Evolutionary conservation across 2,888 invertebrate genomes (phyloP).

Genomic region (Euplexia lucipara): DNA sequence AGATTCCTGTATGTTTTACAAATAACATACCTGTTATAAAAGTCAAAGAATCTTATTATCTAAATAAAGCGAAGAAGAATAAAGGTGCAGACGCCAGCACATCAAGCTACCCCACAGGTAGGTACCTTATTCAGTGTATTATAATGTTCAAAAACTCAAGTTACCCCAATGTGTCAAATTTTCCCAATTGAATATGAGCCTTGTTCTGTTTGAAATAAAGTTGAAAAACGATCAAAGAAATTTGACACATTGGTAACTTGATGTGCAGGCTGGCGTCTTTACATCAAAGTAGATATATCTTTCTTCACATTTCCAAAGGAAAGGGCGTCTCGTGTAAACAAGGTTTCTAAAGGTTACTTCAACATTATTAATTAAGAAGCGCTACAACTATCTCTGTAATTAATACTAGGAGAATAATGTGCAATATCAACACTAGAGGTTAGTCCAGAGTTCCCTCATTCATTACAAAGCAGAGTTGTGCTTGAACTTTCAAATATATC

Average conservation of each 20-base stretch:
- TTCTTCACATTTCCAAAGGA: not conserved
- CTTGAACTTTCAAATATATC: slow-evolving; percentile 56
- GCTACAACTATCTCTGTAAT: slow-evolving; percentile 14
- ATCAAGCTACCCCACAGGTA: too few species aligned
- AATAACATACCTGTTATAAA: not conserved
- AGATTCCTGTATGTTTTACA: not conserved
- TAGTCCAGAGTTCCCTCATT: slow-evolving; percentile 28
- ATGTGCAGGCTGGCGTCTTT: too few species aligned
- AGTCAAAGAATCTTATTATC: slow-evolving; percentile 9
- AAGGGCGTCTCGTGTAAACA: not conserved
- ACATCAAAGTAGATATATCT: not conserved
- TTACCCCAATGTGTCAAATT: too few species aligned
- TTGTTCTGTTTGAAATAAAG: too few species aligned
- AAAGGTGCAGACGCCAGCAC: too few species aligned
- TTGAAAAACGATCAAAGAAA: too few species aligned
- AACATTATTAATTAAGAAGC: slow-evolving; percentile 11
- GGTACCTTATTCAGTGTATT: too few species aligned
- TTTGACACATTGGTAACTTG: too few species aligned
- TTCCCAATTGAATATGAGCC: too few species aligned
- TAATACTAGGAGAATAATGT: slow-evolving; percentile 29
- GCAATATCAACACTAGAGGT: slow-evolving; percentile 30
- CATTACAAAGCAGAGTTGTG: slow-evolving; percentile 49
- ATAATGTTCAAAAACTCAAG: too few species aligned
- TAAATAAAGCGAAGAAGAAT: too few species aligned
- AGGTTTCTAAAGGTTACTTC: not conserved